These are phyloP conservation scores for Hirtodrosophila trivittata DNA, from an alignment of 2,888 invertebrate species.

Conservation along the genomic window DNA sequence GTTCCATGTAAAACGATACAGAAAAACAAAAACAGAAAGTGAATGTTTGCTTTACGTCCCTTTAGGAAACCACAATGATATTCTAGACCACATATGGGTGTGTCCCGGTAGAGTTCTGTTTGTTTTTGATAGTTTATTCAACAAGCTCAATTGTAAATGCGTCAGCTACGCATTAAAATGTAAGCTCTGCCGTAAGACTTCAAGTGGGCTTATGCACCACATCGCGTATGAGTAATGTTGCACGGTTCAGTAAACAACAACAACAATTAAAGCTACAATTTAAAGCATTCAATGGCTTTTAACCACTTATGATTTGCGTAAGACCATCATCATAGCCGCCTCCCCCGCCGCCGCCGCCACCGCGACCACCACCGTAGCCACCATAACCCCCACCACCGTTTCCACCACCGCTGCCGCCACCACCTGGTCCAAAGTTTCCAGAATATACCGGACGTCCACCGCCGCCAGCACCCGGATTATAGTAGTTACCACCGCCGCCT, in stretches of 20 bases:
- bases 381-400: slow-evolving; percentile 28
- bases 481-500: slow-evolving; percentile 58
- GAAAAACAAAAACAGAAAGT: too few species aligned
- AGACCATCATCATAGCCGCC: slow-evolving; percentile 53
- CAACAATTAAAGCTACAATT: not conserved
- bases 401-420: slow-evolving; percentile 14
- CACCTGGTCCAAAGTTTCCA: slow-evolving; percentile 63
- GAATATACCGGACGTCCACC: slow-evolving; percentile 55
- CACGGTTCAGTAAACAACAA: not conserved
- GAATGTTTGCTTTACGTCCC: too few species aligned
- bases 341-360: slow-evolving; percentile 25
- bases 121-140: too few species aligned
- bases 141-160: too few species aligned
- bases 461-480: slow-evolving; percentile 19
- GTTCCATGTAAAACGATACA: too few species aligned
- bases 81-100: too few species aligned
- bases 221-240: not conserved
- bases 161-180: too few species aligned
- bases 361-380: slow-evolving; percentile 49
- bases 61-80: too few species aligned
- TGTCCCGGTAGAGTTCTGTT: too few species aligned
- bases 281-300: slow-evolving; percentile 6
- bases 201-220: too few species aligned
- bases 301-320: slow-evolving; percentile 63
- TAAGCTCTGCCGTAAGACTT: too few species aligned